Evolutionary conservation across 2,113 vertebrate species (phyloP).

Genomic region (Ctenomys sociabilis): DNA sequence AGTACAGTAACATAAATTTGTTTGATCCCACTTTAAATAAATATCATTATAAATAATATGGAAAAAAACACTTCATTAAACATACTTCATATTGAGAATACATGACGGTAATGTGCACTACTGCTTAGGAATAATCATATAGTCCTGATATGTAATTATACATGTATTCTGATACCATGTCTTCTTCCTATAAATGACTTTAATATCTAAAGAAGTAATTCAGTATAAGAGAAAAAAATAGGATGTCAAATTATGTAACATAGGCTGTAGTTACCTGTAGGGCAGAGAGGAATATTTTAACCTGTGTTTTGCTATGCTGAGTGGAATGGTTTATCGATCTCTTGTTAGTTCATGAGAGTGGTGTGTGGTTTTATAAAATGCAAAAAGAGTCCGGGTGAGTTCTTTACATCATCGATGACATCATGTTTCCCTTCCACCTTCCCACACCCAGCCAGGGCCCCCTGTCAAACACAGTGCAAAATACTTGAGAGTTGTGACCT

Average conservation of each 20-base stretch:
- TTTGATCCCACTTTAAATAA: constrained; percentile 32
- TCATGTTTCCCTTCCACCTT: background rate
- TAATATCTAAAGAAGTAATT: constrained; percentile 46
- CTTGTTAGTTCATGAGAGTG: constrained; percentile 3
- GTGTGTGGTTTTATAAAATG: background rate
- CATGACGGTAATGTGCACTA: background rate
- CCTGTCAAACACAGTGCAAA: constrained; percentile 2
- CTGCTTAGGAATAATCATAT: constrained; percentile 23
- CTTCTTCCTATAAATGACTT: background rate
- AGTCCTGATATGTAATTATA: constrained; percentile 8
- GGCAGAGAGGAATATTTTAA: background rate
- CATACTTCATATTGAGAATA: constrained; percentile 15
- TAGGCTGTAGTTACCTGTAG: background rate
- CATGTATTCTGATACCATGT: background rate
- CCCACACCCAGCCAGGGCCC: background rate
- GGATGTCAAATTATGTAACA: background rate
- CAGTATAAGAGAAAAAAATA: background rate
- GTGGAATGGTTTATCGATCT: background rate
- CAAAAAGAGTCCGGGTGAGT: constrained; percentile 16
- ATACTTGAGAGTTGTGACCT: constrained; percentile 6
- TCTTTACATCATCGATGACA: background rate
- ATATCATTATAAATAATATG: constrained; percentile 22
- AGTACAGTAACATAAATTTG: constrained; percentile 42
- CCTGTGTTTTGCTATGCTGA: background rate
- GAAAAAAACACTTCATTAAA: constrained; percentile 7